Conservation (phyloP, 2,113 vertebrate genomes). For the Astur gentilis region DNA sequence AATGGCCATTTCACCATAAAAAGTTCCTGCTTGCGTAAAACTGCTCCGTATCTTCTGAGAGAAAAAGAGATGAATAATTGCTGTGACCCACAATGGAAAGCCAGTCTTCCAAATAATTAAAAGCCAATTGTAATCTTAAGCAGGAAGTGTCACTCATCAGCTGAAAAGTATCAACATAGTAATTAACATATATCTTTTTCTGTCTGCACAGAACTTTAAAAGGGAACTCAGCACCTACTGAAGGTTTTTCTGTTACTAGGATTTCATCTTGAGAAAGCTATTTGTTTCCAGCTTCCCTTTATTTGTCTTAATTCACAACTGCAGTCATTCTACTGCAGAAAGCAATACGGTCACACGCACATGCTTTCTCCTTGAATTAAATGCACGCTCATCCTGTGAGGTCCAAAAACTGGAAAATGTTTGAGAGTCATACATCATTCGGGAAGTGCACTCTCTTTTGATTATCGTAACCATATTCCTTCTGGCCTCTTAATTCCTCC, state of each 20-base stretch:
- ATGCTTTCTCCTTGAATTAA: not conserved
- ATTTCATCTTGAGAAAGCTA: not conserved
- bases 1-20: constrained; percentile 30
- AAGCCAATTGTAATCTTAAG: not conserved
- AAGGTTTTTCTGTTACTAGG: not conserved
- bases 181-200: not conserved
- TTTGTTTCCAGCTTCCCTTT: not conserved
- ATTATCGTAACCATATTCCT: constrained; percentile 2
- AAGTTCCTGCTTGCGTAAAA: constrained; percentile 23
- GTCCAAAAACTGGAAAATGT: not conserved
- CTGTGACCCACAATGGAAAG: constrained; percentile 17
- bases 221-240: not conserved
- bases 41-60: not conserved
- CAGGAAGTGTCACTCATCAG: constrained; percentile 42
- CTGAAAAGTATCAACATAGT: not conserved
- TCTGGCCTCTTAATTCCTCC: not conserved
- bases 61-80: constrained; percentile 5
- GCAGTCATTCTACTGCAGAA: not conserved
- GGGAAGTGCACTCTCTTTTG: not conserved
- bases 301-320: constrained; percentile 2
- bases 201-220: not conserved
- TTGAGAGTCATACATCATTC: not conserved
- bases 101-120: constrained; percentile 43
- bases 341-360: not conserved
- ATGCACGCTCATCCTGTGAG: constrained; percentile 22